Base-by-base conservation (phyloP, 2,888 invertebrate species). In the Neria commutata region DNA sequence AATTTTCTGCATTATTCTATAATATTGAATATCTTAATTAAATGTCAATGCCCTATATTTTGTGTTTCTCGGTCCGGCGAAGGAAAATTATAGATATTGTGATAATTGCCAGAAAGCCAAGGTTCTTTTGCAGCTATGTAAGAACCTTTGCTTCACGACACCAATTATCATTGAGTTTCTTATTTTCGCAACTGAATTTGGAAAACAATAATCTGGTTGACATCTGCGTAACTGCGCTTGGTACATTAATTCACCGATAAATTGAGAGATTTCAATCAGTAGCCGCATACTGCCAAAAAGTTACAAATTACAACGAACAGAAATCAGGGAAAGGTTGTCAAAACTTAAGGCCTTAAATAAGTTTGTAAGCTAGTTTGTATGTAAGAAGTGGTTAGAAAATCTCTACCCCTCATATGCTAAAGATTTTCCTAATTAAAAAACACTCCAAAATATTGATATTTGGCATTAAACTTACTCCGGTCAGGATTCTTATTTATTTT, bases 131-230 rank as follows among this genome's bases (percentile, higher is more conserved):
- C 34, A 49, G 24, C 42, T 40, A 29, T 52, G n/a, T n/a, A 25
- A 52, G 52, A 21, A 51, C 54, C 54, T 61, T 17, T 53, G 37
- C 19, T 33, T 46, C 37, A 17, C 33, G 63, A 58, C 61, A 64
- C 64, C 75, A 76, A 75, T 77, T 74, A 77, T n/a, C n/a, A n/a
- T 78, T 76, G 77, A 78, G 78, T 76, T 77, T 73, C 76, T 74
- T 78, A 76, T 77, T 76, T 77, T 78, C 77, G 76, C 70, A 72
- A 76, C 72, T 78, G 77, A 76, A 75, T 77, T 77, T 70, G 75
- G 73, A 68, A 77, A 78, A 78, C 77, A 77, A 71, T 71, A 69
- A 74, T 74, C 70, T 73, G 77, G 75, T 78, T 77, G 75, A 77
- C 78, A 78, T 78, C 77, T 78, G 63, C 67, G 69, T 77, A 78